These are phyloP conservation scores for Eudemis profundana DNA, from an alignment of 2,888 invertebrate genomes.

Conservation along the genomic window DNA sequence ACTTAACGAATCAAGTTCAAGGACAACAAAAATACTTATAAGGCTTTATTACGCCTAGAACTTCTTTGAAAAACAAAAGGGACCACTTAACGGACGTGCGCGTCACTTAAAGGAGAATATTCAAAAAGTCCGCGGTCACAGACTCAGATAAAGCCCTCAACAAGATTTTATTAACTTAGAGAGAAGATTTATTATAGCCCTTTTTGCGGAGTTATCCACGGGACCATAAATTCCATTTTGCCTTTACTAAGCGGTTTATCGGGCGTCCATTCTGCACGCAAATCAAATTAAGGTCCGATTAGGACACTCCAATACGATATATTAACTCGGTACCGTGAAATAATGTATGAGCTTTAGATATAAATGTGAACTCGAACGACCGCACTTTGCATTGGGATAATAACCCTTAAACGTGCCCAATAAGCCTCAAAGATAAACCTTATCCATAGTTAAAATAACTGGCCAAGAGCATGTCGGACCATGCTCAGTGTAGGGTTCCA, in stretches of 20 bases:
- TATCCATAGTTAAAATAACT: too few species aligned
- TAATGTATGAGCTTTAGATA: constrained; percentile 42
- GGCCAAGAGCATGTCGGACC: too few species aligned
- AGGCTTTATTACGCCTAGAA: background rate
- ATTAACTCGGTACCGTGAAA: constrained; percentile 61
- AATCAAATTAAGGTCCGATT: constrained; percentile 79
- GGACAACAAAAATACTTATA: background rate
- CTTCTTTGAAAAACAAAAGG: background rate
- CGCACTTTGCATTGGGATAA: constrained; percentile 14
- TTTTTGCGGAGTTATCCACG: constrained; percentile 76
- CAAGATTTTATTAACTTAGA: constrained; percentile 78
- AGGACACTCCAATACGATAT: constrained; percentile 60
- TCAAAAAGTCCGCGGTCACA: constrained; percentile 34
- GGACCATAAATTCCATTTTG: constrained; percentile 74
- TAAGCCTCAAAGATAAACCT: constrained; percentile 14
- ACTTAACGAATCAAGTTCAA: background rate
- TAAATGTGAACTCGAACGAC: constrained; percentile 24
- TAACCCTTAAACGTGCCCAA: constrained; percentile 15
- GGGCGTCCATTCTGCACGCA: constrained; percentile 70
- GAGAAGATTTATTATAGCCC: constrained; percentile 76
- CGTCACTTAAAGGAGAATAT: constrained; percentile 31
- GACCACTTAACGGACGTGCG: constrained; percentile 21
- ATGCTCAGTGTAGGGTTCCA: too few species aligned
- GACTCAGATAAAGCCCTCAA: constrained; percentile 74
- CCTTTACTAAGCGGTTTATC: constrained; percentile 77